A percentile compares a stretch with the other conserved stretches of the same genome.
phyloP scores from a whole-genome alignment of 2,113 vertebrate genomes.

The Chionomys nivalis region DNA sequence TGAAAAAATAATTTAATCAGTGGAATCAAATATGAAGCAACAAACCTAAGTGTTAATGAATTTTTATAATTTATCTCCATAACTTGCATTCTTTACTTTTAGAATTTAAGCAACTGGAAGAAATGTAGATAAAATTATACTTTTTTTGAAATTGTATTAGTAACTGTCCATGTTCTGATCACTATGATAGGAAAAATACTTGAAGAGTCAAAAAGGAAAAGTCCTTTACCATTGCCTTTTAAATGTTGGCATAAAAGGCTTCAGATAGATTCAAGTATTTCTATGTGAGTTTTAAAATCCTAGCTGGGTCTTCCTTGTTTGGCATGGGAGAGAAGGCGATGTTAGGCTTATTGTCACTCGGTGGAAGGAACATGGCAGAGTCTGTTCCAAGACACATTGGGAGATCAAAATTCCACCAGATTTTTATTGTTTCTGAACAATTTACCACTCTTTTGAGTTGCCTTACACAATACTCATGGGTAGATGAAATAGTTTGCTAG shows the following conservation, averaged over 20 bases:
- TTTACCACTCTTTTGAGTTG: not conserved
- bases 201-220: not conserved
- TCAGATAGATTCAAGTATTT: not conserved
- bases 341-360: not conserved
- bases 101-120: not conserved
- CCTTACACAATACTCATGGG: not conserved
- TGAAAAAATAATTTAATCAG: not conserved
- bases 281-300: not conserved
- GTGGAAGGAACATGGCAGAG: not conserved
- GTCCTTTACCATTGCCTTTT: not conserved
- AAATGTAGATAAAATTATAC: not conserved
- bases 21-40: not conserved
- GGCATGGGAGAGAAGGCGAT: not conserved
- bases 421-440: not conserved
- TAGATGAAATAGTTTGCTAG: not conserved
- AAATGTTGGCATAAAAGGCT: not conserved
- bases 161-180: not conserved
- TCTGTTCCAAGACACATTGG: not conserved
- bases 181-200: not conserved
- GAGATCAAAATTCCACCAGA: not conserved
- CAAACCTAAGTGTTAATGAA: constrained; percentile 1
- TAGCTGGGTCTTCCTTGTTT: not conserved
- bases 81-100: not conserved
- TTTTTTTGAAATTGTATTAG: not conserved
- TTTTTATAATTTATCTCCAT: not conserved